A percentile compares a stretch with the other conserved stretches of the same genome.
These are phyloP conservation scores for Muscicapa striata DNA, from an alignment of 2,797 vertebrate species.

Conservation along the genomic window DNA sequence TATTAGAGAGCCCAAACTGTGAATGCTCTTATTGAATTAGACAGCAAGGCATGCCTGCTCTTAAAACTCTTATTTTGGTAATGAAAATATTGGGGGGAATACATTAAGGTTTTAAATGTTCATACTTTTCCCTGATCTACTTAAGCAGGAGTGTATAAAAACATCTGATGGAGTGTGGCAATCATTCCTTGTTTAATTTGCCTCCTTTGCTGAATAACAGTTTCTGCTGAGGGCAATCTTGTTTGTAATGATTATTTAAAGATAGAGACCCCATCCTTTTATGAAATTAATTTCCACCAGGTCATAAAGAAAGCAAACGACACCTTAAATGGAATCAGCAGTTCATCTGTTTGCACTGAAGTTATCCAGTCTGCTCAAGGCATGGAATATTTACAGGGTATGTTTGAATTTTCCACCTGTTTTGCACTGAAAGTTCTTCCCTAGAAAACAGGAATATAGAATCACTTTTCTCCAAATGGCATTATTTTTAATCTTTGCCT, in stretches of 20 bases:
- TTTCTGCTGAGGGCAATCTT: neutral
- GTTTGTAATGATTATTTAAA: neutral
- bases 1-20: neutral
- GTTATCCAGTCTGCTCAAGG: constrained; percentile 98
- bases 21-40: neutral
- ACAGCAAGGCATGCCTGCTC: neutral
- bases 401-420: constrained; percentile 32
- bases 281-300: constrained; percentile 72
- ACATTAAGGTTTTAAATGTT: neutral
- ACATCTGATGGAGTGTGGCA: neutral
- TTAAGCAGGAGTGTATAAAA: neutral
- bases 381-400: constrained; percentile 98
- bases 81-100: neutral
- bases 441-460: neutral
- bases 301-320: constrained; percentile 98
- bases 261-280: neutral
- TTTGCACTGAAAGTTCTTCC: neutral
- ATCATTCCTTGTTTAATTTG: neutral
- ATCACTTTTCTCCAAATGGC: neutral
- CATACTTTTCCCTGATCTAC: neutral
- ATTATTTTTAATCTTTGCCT: neutral
- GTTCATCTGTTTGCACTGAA: constrained; percentile 96
- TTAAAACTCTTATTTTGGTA: neutral
- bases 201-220: neutral
- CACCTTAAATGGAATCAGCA: constrained; percentile 96